Evolutionary conservation across 2,888 invertebrate species (phyloP), one percentile per base, ranked within the genome.

Genomic region (Trichogramma dendrolimi): DNA sequence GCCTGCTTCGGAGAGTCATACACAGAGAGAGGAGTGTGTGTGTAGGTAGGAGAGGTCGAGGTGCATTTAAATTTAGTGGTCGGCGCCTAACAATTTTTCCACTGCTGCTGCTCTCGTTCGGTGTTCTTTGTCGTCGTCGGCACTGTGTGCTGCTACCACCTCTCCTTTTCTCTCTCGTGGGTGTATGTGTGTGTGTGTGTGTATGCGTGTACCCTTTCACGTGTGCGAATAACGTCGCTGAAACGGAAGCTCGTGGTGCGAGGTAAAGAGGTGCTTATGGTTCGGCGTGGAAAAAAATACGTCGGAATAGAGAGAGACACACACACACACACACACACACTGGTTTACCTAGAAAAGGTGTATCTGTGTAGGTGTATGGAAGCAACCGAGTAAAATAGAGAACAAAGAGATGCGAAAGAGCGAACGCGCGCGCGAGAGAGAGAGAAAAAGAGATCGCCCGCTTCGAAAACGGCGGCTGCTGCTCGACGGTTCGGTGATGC

Each of bases 41-140:
- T 39, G 39, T 50, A 27, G 27, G 27, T 27, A 27, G 27, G 27
- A 27, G 27, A 27, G 27, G 8, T 5, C 27, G 50, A 38, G 38
- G 73, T 75, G 77, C 78, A 78, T 78, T 76, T 73, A 73, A 76
- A 76, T 76, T 77, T 75, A 75, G 73, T 74, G 68, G 68, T 67
- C 68, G 67, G 64, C 69, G 67, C 68, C 65, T 69, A 61, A 66
- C 55, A 67, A 66, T 70, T 59, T 68, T 68, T 69, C 67, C 27
- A 27, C 27, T 27, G 27, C 27, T 27, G 27, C 27, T 27, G 27
- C 27, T 27, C 27, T 27, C 27, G 27, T 27, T 27, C 27, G 27
- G 27, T 27, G 27, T 27, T 27, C 27, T 27, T 27, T 27, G 27
- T 27, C 27, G 27, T 27, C 27, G 27, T 27, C 27, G 27, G 27